These are phyloP conservation scores for Petrocephalus schoutedeni DNA, from an alignment of 2,797 vertebrate species.

Conservation along the genomic window DNA sequence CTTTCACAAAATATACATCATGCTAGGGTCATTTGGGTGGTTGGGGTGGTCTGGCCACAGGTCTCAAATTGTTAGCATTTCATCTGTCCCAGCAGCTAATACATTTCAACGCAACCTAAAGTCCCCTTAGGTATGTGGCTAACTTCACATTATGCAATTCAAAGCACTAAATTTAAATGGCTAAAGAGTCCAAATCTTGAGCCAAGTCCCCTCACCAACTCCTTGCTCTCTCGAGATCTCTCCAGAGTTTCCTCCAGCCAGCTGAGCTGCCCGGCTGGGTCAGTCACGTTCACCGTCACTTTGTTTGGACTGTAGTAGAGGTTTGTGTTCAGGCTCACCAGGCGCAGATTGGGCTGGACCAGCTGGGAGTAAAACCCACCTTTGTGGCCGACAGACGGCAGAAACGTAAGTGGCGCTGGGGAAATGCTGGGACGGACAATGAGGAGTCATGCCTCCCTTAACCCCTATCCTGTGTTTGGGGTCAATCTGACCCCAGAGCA, in stretches of 20 bases:
- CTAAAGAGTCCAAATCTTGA: slow-evolving; percentile 4
- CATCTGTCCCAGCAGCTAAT: not conserved
- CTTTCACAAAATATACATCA: slow-evolving; percentile 46
- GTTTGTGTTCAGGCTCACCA: slow-evolving; percentile 90
- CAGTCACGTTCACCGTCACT: slow-evolving; percentile 70
- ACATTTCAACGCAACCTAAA: not conserved
- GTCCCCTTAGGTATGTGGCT: not conserved
- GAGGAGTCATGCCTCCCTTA: not conserved
- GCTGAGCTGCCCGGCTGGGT: slow-evolving; percentile 80
- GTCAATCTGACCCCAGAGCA: too few relatives aligned
- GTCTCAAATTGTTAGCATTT: not conserved
- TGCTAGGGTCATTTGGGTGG: not conserved
- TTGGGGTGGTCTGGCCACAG: not conserved
- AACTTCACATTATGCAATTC: not conserved
- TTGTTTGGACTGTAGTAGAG: slow-evolving; percentile 83
- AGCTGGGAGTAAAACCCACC: slow-evolving; percentile 90
- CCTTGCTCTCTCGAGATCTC: slow-evolving; percentile 57
- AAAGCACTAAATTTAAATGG: not conserved
- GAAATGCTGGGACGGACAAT: not conserved
- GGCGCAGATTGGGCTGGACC: slow-evolving; percentile 64
- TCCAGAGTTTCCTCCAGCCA: slow-evolving; percentile 79
- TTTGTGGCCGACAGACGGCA: slow-evolving; percentile 45
- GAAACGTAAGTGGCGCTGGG: not conserved
- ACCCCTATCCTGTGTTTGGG: too few relatives aligned
- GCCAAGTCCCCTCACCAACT: slow-evolving; percentile 59